A percentile compares a stretch with the other conserved stretches of the same genome.
Evolutionary conservation across 1,140 invertebrate genomes (phyloP).

Genomic region (Drosophila orena): DNA sequence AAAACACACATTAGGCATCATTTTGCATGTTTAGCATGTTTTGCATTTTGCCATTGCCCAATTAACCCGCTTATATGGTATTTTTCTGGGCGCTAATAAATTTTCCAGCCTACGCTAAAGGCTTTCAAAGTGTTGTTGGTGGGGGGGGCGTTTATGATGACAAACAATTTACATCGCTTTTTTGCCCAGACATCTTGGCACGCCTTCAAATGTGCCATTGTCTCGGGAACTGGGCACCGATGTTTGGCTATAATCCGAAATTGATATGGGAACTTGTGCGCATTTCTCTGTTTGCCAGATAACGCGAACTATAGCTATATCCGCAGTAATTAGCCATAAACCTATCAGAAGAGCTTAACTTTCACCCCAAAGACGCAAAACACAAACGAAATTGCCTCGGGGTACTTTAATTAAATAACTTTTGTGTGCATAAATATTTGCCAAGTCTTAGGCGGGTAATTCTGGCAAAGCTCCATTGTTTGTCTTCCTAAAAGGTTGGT

Average conservation of each 20-base stretch:
- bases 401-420: conserved; percentile 65
- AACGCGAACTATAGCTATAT: conserved; percentile 29
- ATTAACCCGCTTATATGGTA: conserved; percentile 66
- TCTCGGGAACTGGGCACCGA: conserved; percentile 50
- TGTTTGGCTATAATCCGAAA: conserved; percentile 53
- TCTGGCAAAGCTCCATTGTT: conserved; percentile 34
- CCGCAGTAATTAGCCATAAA: conserved; percentile 59
- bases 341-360: conserved; percentile 35
- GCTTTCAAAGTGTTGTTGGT: too few species aligned
- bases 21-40: conserved; percentile 52
- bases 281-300: conserved; percentile 29
- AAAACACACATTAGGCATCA: conserved; percentile 59
- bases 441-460: conserved; percentile 43
- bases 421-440: conserved; percentile 65
- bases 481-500: conserved; percentile 34
- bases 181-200: conserved; percentile 32
- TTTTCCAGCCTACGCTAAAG: conserved; percentile 13
- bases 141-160: conserved; percentile 24
- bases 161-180: conserved; percentile 40
- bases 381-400: conserved; percentile 1
- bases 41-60: conserved; percentile 75
- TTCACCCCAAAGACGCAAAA: conserved; percentile 43
- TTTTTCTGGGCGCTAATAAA: conserved; percentile 66
- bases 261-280: conserved; percentile 63
- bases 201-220: conserved; percentile 63